phyloP scores from a whole-genome alignment of 2,113 vertebrate species.

The Sinocyclocheilus grahami region DNA sequence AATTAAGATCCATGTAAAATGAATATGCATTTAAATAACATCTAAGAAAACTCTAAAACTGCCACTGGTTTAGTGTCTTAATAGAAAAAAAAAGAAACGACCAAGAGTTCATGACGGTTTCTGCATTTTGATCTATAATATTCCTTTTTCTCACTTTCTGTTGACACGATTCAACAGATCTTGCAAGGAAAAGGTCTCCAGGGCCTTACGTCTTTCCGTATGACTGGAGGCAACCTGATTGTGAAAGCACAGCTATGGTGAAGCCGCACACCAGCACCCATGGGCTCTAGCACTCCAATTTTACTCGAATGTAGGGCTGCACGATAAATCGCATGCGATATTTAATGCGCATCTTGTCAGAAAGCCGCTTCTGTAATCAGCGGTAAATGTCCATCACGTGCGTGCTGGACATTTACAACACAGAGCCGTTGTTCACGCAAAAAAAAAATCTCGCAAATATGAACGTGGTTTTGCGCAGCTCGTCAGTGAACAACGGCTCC shows the following conservation, averaged over 20 bases:
- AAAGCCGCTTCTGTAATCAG: too few species aligned
- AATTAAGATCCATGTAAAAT: neutral
- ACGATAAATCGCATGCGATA: too few species aligned
- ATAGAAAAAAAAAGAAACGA: slow-evolving; percentile 62
- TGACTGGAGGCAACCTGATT: neutral
- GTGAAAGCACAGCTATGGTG: neutral
- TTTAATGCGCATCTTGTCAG: too few species aligned
- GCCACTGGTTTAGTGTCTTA: slow-evolving; percentile 59
- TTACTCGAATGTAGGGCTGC: neutral
- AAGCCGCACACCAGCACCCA: slow-evolving; percentile 14
- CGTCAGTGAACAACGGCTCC: too few species aligned
- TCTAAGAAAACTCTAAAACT: slow-evolving; percentile 47
- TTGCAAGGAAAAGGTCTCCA: slow-evolving; percentile 13
- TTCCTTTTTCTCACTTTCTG: slow-evolving; percentile 68
- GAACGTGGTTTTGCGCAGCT: too few species aligned
- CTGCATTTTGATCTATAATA: slow-evolving; percentile 4
- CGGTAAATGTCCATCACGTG: too few species aligned
- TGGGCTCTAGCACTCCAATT: slow-evolving; percentile 6
- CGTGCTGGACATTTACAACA: too few species aligned
- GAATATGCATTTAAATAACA: slow-evolving; percentile 23
- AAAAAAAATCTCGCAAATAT: too few species aligned
- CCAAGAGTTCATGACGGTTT: slow-evolving; percentile 55
- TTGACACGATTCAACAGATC: slow-evolving; percentile 45
- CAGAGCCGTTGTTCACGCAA: too few species aligned
- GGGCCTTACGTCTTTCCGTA: neutral